Base-by-base conservation (phyloP, 1,140 invertebrate genomes). In the Ceratosolen fusciceps region DNA sequence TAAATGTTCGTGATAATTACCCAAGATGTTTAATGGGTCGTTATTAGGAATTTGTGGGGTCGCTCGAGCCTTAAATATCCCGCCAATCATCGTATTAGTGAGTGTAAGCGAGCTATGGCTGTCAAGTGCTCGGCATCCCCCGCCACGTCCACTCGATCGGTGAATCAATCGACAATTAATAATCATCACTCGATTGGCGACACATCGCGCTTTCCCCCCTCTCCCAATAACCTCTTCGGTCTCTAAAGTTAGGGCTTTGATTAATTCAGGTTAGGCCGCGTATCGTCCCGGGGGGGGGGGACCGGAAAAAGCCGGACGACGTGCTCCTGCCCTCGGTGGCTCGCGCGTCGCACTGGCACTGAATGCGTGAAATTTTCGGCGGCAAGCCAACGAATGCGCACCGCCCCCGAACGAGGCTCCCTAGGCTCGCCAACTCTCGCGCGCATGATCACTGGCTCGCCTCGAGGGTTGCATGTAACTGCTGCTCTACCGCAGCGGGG, bases 341-440 rank as follows among this genome's bases (percentile, higher is more conserved):
- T 88, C 87, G 88, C 88, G 88, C 88, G 84, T 89, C 85, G 82
- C 84, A 89, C 88, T 89, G 85, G 81, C 79, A 78, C 75, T 74
- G 82, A 81, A 82, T n/a, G 82, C 82, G 82, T 78, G 81, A 82
- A 83, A 78, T 83, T 85, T 84, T 86, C 82, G 83, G 82, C 84
- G 84, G 79, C 79, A 80, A 81, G 71, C 80, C 80, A 80, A 76
- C 81, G 81, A 82, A 77, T 83, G 83, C 83, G 78, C 81, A 62
- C 39, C 31, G 34, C 71, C 37, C n/a, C n/a, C n/a, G n/a, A n/a
- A n/a, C n/a, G n/a, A n/a, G 37, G 56, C 43, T 4, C 29, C 21
- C 65, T 43, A 56, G 79, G 77, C 76, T 62, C 73, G 76, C 37
- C 3, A 62, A 72, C 60, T 39, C 65, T 60, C 75, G 80, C 75